A percentile compares a stretch with the other conserved stretches of the same genome.
These are phyloP conservation scores for Torymus texanus DNA, from an alignment of 2,888 invertebrate species.

Conservation along the genomic window DNA sequence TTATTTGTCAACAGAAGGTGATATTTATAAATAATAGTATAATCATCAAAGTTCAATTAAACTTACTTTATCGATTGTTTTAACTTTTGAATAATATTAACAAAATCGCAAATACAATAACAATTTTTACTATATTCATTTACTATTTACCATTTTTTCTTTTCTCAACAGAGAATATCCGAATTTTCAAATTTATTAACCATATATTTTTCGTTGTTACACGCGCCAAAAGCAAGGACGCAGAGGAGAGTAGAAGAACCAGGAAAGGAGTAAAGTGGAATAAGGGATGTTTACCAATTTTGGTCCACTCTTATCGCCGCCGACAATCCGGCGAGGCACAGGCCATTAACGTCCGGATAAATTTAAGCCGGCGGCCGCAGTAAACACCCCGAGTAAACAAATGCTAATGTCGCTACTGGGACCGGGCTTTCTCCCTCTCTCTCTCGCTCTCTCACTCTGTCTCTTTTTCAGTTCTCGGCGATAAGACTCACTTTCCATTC, in stretches of 20 bases:
- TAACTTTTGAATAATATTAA: too few relatives aligned
- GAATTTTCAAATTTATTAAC: too few relatives aligned
- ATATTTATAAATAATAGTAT: too few relatives aligned
- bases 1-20: too few relatives aligned
- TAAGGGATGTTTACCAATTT: conserved; percentile 61
- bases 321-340: conserved; percentile 58
- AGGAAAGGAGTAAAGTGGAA: conserved; percentile 27
- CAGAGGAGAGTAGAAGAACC: background rate
- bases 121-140: too few relatives aligned
- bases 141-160: too few relatives aligned
- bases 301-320: conserved; percentile 60
- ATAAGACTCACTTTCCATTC: conserved; percentile 61
- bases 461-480: conserved; percentile 38
- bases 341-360: conserved; percentile 60
- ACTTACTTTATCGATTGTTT: too few relatives aligned
- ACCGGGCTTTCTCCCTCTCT: background rate
- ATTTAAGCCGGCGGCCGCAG: conserved; percentile 61
- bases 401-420: conserved; percentile 60
- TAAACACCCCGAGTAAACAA: conserved; percentile 63
- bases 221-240: background rate
- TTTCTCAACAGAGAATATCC: too few relatives aligned
- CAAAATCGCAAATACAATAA: too few relatives aligned
- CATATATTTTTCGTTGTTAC: background rate
- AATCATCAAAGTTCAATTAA: too few relatives aligned
- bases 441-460: conserved; percentile 28